Percentiles rank a stretch among this genome's conserved stretches.
Conservation (phyloP, 2,797 vertebrate genomes). For the Acanthopagrus latus region DNA sequence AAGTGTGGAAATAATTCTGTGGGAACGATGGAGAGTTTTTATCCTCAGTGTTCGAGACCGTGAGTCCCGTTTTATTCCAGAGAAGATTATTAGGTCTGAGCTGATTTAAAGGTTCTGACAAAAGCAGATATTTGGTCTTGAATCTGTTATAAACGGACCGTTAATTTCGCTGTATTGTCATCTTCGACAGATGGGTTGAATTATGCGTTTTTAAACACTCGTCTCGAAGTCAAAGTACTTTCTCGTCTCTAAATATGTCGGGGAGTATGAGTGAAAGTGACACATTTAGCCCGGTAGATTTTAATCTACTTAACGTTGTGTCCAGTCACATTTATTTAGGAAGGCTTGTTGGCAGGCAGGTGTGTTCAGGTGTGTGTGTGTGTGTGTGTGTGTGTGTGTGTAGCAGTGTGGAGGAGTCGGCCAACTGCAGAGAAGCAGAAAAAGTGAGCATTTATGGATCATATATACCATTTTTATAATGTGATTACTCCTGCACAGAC, state of each 20-base stretch:
- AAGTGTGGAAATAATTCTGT: constrained; percentile 26
- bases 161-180: neutral
- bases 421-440: constrained; percentile 30
- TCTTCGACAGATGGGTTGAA: neutral
- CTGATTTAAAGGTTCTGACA: neutral
- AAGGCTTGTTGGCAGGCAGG: constrained; percentile 16
- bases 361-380: constrained; percentile 9
- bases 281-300: constrained; percentile 3
- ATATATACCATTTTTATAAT: constrained; percentile 35
- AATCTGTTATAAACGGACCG: neutral
- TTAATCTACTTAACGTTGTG: neutral
- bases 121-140: constrained; percentile 5
- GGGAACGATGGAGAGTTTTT: neutral
- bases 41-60: neutral
- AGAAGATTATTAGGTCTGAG: neutral
- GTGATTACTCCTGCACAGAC: constrained; percentile 27
- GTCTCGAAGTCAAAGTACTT: neutral
- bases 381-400: constrained; percentile 10
- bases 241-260: neutral
- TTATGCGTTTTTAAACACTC: neutral
- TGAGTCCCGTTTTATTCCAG: neutral
- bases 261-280: neutral
- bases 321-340: neutral
- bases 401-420: constrained; percentile 9
- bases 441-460: constrained; percentile 41